Evolutionary conservation across 1,140 invertebrate genomes (phyloP).

Genomic region (Marisa cornuarietis): DNA sequence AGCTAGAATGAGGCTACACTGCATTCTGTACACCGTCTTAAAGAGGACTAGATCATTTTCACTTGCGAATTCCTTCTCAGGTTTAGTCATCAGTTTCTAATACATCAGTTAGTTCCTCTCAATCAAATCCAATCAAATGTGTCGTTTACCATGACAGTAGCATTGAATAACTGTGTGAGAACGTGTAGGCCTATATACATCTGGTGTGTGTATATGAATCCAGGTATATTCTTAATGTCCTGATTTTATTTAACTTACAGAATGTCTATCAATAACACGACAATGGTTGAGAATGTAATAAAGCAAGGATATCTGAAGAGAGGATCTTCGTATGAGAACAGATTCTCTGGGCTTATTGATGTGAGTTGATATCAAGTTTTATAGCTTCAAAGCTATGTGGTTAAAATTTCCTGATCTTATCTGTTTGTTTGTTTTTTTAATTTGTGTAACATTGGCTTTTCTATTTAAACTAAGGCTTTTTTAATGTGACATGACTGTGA

Average conservation of each 20-base stretch:
- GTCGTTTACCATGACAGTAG: background rate
- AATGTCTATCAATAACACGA: background rate
- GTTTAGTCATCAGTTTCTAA: background rate
- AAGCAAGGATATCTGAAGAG: slow-evolving; percentile 51
- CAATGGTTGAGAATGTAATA: slow-evolving; percentile 43
- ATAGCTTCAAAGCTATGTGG: background rate
- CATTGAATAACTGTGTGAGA: background rate
- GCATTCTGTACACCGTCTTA: background rate
- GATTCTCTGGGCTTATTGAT: slow-evolving; percentile 28
- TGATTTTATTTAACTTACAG: background rate
- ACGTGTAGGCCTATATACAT: background rate
- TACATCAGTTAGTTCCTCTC: too few species aligned
- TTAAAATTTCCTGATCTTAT: background rate
- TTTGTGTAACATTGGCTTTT: background rate
- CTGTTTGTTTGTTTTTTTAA: background rate
- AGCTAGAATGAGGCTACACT: background rate
- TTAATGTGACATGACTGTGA: background rate
- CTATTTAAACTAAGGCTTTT: background rate
- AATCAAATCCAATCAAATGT: too few species aligned
- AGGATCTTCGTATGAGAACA: slow-evolving; percentile 14
- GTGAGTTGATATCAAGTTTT: slow-evolving; percentile 5
- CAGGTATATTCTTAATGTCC: background rate
- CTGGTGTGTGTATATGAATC: background rate
- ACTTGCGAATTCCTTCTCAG: too few species aligned
- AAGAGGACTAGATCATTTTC: background rate